Evolutionary conservation across 2,888 invertebrate species (phyloP).

Genomic region (Acleris literana): DNA sequence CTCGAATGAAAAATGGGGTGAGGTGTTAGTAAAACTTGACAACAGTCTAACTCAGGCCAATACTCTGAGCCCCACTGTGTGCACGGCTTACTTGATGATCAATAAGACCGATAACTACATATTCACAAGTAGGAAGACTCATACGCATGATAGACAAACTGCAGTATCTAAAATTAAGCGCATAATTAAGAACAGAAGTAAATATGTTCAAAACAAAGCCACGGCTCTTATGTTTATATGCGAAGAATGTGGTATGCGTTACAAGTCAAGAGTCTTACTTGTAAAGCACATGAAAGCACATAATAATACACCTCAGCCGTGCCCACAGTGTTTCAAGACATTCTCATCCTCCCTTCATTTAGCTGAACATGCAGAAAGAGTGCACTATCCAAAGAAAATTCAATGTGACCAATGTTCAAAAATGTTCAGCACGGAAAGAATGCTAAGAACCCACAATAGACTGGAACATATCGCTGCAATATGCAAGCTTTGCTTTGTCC

Average conservation of each 20-base stretch:
- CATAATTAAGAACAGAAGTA: conserved; percentile 51
- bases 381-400: conserved; percentile 63
- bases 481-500: conserved; percentile 63
- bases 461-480: conserved; percentile 55
- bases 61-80: conserved; percentile 45
- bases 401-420: conserved; percentile 61
- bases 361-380: conserved; percentile 57
- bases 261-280: conserved; percentile 48
- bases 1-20: conserved; percentile 58
- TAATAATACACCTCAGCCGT: conserved; percentile 50
- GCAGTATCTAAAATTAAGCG: conserved; percentile 57
- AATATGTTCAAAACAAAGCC: conserved; percentile 47
- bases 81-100: conserved; percentile 56
- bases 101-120: conserved; percentile 54
- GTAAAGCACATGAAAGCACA: conserved; percentile 58
- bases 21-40: conserved; percentile 48
- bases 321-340: conserved; percentile 60
- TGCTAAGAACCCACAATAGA: conserved; percentile 59
- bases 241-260: conserved; percentile 59
- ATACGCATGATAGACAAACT: conserved; percentile 49
- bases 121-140: conserved; percentile 55
- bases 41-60: conserved; percentile 50
- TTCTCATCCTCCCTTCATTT: conserved; percentile 53
- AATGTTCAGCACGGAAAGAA: conserved; percentile 62
- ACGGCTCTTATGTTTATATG: conserved; percentile 49